Percentiles rank a stretch among this genome's conserved stretches.
Conservation (phyloP, 2,888 invertebrate species). For the Miltochrista miniata region DNA sequence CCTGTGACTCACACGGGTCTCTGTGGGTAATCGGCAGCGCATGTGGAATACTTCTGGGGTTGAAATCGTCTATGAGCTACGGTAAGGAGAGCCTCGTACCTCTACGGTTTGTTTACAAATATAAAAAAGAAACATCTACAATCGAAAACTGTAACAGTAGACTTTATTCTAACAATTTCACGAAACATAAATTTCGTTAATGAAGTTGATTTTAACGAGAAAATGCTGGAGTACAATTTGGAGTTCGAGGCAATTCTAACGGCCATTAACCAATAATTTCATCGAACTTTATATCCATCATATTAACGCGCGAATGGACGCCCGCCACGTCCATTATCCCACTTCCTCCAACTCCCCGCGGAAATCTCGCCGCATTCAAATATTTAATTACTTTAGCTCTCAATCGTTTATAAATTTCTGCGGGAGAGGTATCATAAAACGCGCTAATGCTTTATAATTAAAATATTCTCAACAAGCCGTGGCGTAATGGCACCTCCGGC, state of each 20-base stretch:
- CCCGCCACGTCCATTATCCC: conserved; percentile 71
- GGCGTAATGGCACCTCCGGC: conserved; percentile 83
- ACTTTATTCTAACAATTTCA: conserved; percentile 25
- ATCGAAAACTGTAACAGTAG: conserved; percentile 18
- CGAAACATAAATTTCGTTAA: conserved; percentile 11
- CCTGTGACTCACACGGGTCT: too few relatives aligned
- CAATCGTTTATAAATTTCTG: conserved; percentile 81
- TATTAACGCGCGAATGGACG: conserved; percentile 67
- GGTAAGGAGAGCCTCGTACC: too few relatives aligned
- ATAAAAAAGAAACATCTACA: conserved; percentile 39
- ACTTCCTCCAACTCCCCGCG: conserved; percentile 68
- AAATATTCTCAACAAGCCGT: conserved; percentile 85
- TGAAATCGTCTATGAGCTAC: too few relatives aligned
- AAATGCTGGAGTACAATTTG: conserved; percentile 57
- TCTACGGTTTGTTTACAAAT: not conserved
- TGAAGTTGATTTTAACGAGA: conserved; percentile 45
- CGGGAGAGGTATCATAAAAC: conserved; percentile 83
- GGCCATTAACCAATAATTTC: conserved; percentile 80
- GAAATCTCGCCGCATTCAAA: conserved; percentile 83
- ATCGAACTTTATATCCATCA: conserved; percentile 82
- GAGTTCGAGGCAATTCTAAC: conserved; percentile 66
- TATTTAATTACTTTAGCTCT: conserved; percentile 82
- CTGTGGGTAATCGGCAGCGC: too few relatives aligned
- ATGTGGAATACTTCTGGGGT: too few relatives aligned
- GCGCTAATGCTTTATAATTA: conserved; percentile 84